These are phyloP conservation scores for Dolichallabes microphthalmus DNA, from an alignment of 2,113 vertebrate genomes.

Conservation along the genomic window DNA sequence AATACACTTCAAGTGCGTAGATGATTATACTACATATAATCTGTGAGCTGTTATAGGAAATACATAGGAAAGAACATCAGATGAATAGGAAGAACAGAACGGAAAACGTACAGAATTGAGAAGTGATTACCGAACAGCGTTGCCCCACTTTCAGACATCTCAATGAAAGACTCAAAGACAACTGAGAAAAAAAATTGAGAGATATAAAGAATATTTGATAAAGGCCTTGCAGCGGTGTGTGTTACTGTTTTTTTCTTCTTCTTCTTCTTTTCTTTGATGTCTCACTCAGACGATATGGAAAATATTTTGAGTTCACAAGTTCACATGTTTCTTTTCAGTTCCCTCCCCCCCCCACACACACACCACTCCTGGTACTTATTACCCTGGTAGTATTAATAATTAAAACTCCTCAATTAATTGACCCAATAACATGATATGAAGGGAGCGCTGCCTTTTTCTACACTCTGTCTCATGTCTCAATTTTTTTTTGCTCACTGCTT, in stretches of 20 bases:
- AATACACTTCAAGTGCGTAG: neutral
- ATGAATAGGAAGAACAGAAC: neutral
- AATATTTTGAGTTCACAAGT: conserved; percentile 43
- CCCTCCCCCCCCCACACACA: fast-evolving
- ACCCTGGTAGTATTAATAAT: conserved; percentile 52
- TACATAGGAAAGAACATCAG: neutral
- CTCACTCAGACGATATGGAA: conserved; percentile 6
- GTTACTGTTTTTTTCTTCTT: neutral
- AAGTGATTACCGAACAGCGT: conserved; percentile 8
- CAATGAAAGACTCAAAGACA: neutral
- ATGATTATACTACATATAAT: neutral
- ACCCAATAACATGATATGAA: conserved; percentile 31
- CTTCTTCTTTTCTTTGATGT: neutral
- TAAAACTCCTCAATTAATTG: conserved; percentile 46
- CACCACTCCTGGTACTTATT: conserved; percentile 25
- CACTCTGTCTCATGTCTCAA: conserved; percentile 13
- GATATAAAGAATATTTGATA: conserved; percentile 38
- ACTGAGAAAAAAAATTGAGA: neutral
- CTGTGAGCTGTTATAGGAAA: neutral
- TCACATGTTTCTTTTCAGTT: neutral
- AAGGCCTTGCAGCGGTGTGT: neutral
- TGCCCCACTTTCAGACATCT: conserved; percentile 12
- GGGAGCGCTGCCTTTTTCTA: neutral
- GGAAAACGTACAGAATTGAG: neutral
- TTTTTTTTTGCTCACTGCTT: neutral